These are phyloP conservation scores for Himalopsyche kuldschensis DNA, from an alignment of 2,888 invertebrate genomes.

Conservation along the genomic window DNA sequence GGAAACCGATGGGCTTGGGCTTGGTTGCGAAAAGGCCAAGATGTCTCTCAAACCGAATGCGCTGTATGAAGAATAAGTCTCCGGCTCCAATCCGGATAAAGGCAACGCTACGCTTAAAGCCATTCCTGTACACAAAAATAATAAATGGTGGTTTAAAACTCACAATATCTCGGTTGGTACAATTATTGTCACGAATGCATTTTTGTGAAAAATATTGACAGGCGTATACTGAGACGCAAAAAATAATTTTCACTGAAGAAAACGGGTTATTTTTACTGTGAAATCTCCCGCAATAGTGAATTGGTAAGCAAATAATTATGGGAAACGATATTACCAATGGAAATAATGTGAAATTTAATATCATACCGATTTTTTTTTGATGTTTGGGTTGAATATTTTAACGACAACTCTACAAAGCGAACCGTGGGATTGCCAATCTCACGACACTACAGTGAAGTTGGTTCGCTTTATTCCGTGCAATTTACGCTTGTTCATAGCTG, in stretches of 20 bases:
- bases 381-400: neutral
- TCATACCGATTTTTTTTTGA: neutral
- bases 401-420: neutral
- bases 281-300: neutral
- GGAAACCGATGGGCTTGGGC: slow-evolving; percentile 61
- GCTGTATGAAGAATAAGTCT: slow-evolving; percentile 57
- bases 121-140: slow-evolving; percentile 53
- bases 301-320: neutral
- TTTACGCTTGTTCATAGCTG: slow-evolving; percentile 9
- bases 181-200: slow-evolving; percentile 22
- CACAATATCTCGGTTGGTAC: neutral
- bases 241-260: neutral
- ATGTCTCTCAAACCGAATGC: slow-evolving; percentile 51
- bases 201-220: slow-evolving; percentile 30
- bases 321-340: neutral
- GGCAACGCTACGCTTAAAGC: slow-evolving; percentile 66
- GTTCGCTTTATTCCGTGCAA: neutral
- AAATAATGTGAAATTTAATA: neutral
- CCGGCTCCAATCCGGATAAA: slow-evolving; percentile 59
- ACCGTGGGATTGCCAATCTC: neutral
- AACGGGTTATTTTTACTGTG: neutral
- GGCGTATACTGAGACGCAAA: slow-evolving; percentile 7
- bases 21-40: slow-evolving; percentile 49
- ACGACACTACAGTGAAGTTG: slow-evolving; percentile 25
- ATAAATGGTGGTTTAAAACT: neutral